phyloP scores from a whole-genome alignment of 2,113 vertebrate species.

The Columba livia region DNA sequence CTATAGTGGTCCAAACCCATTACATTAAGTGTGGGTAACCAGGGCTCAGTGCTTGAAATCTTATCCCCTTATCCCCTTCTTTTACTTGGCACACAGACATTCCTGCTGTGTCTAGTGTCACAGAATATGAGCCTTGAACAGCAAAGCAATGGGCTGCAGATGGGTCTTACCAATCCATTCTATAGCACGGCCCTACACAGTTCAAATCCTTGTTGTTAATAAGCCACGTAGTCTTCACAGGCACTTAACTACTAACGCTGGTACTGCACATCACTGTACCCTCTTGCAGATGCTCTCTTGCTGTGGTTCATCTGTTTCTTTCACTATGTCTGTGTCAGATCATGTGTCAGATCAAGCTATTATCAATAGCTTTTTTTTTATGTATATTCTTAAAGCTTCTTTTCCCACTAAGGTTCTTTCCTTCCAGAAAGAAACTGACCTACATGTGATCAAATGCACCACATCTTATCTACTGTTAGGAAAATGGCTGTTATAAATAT shows the following conservation, averaged over 20 bases:
- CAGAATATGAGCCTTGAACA: not conserved
- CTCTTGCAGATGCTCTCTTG: not conserved
- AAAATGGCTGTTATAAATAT: not conserved
- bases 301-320: not conserved
- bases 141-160: not conserved
- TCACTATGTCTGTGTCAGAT: not conserved
- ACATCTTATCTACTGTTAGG: not conserved
- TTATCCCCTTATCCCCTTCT: not conserved
- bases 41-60: not conserved
- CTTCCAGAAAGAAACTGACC: not conserved
- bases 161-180: not conserved
- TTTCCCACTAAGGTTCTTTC: not conserved
- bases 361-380: not conserved
- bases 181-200: not conserved
- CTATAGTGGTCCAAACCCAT: not conserved
- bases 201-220: not conserved
- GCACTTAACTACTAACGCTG: not conserved
- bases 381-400: not conserved
- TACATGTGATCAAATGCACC: not conserved
- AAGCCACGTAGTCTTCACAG: not conserved
- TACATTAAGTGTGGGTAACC: not conserved
- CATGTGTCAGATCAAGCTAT: no score
- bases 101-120: not conserved
- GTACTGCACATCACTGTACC: not conserved
- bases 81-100: not conserved